A percentile compares a stretch with the other conserved stretches of the same genome.
Evolutionary conservation across 2,797 vertebrate species (phyloP).

Genomic region (Premnoplex brunnescens): DNA sequence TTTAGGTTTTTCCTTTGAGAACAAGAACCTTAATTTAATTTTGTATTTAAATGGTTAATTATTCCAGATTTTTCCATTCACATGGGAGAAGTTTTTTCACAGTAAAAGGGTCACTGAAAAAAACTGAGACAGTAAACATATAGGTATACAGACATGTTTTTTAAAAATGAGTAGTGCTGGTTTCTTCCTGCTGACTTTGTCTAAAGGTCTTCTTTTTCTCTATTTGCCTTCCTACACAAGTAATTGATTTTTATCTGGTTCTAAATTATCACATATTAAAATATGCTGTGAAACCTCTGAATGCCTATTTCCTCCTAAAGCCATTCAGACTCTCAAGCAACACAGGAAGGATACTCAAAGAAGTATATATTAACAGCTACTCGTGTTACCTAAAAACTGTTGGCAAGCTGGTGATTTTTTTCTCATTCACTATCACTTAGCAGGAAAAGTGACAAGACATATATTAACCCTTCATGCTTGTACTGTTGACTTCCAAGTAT

Average conservation of each 20-base stretch:
- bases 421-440: neutral
- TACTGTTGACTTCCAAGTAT: neutral
- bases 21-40: neutral
- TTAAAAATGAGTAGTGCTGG: neutral
- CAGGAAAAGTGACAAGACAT: neutral
- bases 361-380: neutral
- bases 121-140: neutral
- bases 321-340: neutral
- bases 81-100: neutral
- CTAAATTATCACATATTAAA: slow-evolving; percentile 2
- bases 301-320: neutral
- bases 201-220: neutral
- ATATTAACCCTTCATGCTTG: neutral
- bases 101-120: neutral
- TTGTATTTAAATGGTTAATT: neutral
- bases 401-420: neutral
- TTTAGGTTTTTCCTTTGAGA: neutral
- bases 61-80: neutral
- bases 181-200: neutral
- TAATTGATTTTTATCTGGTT: neutral
- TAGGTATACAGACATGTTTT: neutral
- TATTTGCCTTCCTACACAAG: neutral
- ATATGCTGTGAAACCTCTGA: neutral
- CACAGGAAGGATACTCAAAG: neutral
- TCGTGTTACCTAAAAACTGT: neutral